Base-by-base conservation (phyloP, 2,797 vertebrate genomes). In the Enteromius treurensis region DNA sequence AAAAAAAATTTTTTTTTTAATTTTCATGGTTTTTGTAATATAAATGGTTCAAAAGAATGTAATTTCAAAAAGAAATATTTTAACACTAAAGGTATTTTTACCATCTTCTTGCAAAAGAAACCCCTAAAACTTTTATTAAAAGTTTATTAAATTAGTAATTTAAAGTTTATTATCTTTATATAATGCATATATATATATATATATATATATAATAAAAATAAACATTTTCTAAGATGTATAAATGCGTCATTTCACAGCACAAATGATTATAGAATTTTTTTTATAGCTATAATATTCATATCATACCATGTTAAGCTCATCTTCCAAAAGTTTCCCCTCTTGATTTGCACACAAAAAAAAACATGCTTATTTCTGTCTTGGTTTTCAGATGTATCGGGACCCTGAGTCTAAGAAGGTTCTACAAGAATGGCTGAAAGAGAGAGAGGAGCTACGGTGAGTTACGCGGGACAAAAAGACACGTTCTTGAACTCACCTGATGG, bases 371-470 rank as follows among this genome's bases (percentile, higher is more conserved):
- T 53, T 70, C 1, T 0, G 17, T 29, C 0, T 0, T 85, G 11
- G 49, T 37, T 81, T 4, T 78, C 49, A 96, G 96, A 92, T 87
- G 47, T 93, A 95, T 80, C 92, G 90, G 19, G 96, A 96, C 55
- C 82, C 91, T 0, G 93, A 93, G 70, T 95, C 95, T 10, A 92
- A 92, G 87, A 86, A 91, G 55, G 92, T 96, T 85, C 91, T 96
- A 75, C 87, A 93, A 84, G 96, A 96, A 83, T 96, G 96, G 96
- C 91, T 95, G 86, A 95, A 94, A 45, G 96, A 96, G 87, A 90
- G 96, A 77, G 95, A 96, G 55, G 96, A 96, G 84, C 93, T 96
- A 71, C 91, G 94, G 96, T 95, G 58, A 90, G 89, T 84, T 0
- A 40, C 45, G 2, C 37, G 1, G 69, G 6, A 69, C 78, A 69